Evolutionary conservation across 1,140 invertebrate species (phyloP), one percentile per base, ranked within the genome.

Genomic region (Whitmania pigra): DNA sequence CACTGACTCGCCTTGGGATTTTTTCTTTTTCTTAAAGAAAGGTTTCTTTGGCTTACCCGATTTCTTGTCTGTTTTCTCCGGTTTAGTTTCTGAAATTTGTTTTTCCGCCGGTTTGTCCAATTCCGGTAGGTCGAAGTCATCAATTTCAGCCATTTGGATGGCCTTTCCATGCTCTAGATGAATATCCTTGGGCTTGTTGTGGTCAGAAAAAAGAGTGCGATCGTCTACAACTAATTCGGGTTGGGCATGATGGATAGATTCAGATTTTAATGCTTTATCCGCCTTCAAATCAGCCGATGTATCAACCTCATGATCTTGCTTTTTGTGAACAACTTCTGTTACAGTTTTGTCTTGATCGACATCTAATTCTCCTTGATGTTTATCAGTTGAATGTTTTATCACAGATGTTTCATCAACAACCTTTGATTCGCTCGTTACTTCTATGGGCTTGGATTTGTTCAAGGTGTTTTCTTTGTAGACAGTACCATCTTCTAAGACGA

Each of bases 171-270:
- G 57, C 18, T 63, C 57, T 15, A 63, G 29, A 15, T 25, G 22
- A 63, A 63, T 63, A 25, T 63, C 29, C 57, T 63, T 63, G 11
- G 57, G 57, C 29, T 63, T 63, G 29, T 63, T 63, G 11, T 31
- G 22, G 18, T 63, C 57, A 13, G 22, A 22, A n/a, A 25, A 63
- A 63, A 63, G 22, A 63, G 15, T 4, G 22, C 29, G 22, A 17
- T 63, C 57, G 9, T 63, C 57, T 63, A 63, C 22, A n/a, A 63
- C 57, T 63, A 63, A 63, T 20, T 63, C 57, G 9, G 43, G 43
- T 49, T 49, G 43, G 22, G 22, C 57, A 22, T 63, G 57, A 22
- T 63, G 22, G 11, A 63, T 13, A 63, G 57, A 25, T 63, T 31
- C 57, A 13, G 22, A 25, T 25, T 63, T 31, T 31, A 20, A 2